These are phyloP conservation scores for Hycleus phaleratus DNA, from an alignment of 1,140 invertebrate genomes.

Conservation along the genomic window DNA sequence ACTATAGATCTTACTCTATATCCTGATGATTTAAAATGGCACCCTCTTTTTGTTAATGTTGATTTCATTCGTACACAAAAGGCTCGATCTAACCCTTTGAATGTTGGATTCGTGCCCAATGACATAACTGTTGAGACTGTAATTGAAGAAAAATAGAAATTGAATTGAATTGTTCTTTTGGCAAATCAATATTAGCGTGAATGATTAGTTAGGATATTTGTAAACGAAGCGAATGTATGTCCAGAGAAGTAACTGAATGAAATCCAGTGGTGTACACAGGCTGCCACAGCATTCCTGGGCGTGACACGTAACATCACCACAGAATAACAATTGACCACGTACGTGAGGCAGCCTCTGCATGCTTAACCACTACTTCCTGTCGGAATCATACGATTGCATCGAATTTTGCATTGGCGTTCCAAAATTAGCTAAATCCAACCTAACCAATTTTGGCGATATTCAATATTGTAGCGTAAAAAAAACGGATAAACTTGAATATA, in stretches of 20 bases:
- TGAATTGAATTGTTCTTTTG: too few relatives aligned
- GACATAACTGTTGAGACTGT: slow-evolving; percentile 83
- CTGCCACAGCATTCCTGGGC: slow-evolving; percentile 25
- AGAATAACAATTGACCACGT: slow-evolving; percentile 33
- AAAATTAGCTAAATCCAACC: background rate
- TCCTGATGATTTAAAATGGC: slow-evolving; percentile 96
- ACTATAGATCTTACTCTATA: slow-evolving; percentile 72
- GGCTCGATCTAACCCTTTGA: slow-evolving; percentile 81
- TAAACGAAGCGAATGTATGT: too few relatives aligned
- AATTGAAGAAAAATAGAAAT: slow-evolving; percentile 30
- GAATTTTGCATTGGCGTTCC: slow-evolving; percentile 1
- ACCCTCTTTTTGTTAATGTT: slow-evolving; percentile 92
- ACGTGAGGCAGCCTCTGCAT: slow-evolving; percentile 24
- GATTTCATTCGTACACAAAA: slow-evolving; percentile 98
- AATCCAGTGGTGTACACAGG: slow-evolving; percentile 14
- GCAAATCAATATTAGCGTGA: too few relatives aligned
- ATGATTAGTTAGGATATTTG: too few relatives aligned
- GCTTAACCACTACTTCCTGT: slow-evolving; percentile 30
- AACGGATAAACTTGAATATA: too few relatives aligned
- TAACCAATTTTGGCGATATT: too few relatives aligned
- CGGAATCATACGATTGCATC: slow-evolving; percentile 19
- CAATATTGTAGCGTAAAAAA: too few relatives aligned
- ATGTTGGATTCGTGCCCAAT: slow-evolving; percentile 61
- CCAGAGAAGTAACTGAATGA: slow-evolving; percentile 13
- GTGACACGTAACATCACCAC: slow-evolving; percentile 22